Conservation (phyloP, 2,113 vertebrate genomes). For the Vidua chalybeata region DNA sequence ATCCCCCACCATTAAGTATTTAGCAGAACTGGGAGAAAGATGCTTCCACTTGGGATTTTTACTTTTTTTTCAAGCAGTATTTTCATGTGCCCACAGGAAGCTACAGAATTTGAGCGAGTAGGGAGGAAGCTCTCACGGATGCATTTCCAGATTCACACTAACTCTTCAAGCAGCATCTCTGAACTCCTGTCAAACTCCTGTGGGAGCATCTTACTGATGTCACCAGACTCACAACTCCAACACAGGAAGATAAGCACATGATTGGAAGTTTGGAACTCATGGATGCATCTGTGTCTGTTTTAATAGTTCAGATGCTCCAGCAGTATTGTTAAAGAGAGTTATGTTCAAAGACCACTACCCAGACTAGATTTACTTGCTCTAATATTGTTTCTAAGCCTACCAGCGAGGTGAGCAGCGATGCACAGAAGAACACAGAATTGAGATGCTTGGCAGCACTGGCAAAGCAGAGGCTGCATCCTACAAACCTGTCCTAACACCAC, state of each 20-base stretch:
- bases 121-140: not conserved
- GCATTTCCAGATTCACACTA: not conserved
- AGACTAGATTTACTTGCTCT: not conserved
- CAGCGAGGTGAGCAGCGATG: not conserved
- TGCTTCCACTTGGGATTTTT: not conserved
- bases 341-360: rapidly evolving
- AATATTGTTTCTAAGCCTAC: not conserved
- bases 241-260: not conserved
- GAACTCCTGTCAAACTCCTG: not conserved
- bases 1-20: not conserved
- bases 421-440: not conserved
- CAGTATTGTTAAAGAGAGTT: not conserved
- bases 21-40: not conserved
- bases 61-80: not conserved
- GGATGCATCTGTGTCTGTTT: not conserved
- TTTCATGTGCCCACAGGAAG: not conserved
- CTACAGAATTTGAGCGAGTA: not conserved
- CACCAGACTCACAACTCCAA: not conserved
- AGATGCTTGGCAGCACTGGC: not conserved
- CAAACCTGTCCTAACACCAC: not conserved
- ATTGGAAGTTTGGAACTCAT: not conserved
- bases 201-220: not conserved
- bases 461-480: not conserved
- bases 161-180: not conserved
- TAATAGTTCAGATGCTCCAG: not conserved